Evolutionary conservation across 2,888 invertebrate species (phyloP).

Genomic region (Lissonota sp.): DNA sequence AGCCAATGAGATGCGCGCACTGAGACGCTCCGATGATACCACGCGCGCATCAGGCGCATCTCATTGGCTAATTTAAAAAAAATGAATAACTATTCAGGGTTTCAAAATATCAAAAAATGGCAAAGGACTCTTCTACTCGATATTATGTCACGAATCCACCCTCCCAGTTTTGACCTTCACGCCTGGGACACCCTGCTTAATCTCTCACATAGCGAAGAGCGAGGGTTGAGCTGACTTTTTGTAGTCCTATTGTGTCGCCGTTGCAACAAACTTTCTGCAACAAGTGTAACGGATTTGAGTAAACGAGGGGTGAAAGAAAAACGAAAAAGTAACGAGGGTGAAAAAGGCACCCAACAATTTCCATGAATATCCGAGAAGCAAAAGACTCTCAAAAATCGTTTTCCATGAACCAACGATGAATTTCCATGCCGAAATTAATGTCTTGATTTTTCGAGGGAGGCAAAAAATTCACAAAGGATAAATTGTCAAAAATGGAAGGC

Average conservation of each 20-base stretch:
- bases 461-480: conserved; percentile 20
- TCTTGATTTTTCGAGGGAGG: no score
- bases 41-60: no score
- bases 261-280: conserved; percentile 35
- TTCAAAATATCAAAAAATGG: no score
- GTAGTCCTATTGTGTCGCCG: not conserved
- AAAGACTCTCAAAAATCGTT: not conserved
- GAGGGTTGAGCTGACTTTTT: conserved; percentile 72
- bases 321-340: not conserved
- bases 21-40: no score
- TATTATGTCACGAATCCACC: no score
- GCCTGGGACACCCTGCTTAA: conserved; percentile 57
- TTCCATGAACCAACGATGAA: not conserved
- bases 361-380: conserved; percentile 5
- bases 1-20: no score
- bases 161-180: no score
- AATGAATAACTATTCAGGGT: no score
- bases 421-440: not conserved
- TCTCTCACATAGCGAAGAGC: conserved; percentile 54
- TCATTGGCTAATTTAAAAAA: no score
- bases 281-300: conserved; percentile 81
- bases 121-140: no score
- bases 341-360: not conserved
- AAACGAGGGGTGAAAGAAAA: not conserved
- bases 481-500: conserved; percentile 51